Base-by-base conservation (phyloP, 1,140 invertebrate genomes). In the Philopotamus ludificatus region DNA sequence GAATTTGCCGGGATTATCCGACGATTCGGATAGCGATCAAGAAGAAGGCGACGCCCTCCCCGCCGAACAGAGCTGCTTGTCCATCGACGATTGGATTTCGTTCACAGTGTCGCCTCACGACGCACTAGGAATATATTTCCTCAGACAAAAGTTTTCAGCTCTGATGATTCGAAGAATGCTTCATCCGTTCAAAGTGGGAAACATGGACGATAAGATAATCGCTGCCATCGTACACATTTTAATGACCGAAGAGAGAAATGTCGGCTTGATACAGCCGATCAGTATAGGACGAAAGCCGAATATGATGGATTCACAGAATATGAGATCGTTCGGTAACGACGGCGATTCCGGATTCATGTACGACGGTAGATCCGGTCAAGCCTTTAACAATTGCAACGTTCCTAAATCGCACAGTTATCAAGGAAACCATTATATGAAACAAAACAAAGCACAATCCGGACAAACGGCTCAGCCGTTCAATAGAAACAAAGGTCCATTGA, bases 1-100 rank as follows among this genome's bases (percentile, higher is more conserved):
- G 2, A 77, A 82, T 71, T 74, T 79, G 10, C 77, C 78, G 8
- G 76, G 78, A 3, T 70, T 80, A 21, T 80, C 80, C 8, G 73
- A 74, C 45, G 70, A 73, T 57, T 77, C 87, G 44, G 82, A 83
- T 55, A 83, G 83, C 1, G 80, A 84, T 42, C 85, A 80, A 15
- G 84, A 87, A 4, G 76, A 77, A 39, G 73, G 73, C 21, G 75
- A 76, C 39, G 68, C 70, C 0, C 73, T 73, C 0, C 42, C 20
- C n/a, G 73, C 74, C 0, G 76, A 79, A 58, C 73, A 74, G 0
- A 78, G 76, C 4, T 74, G 75, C 3, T 66, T 79, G 1, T 74
- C 77, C 0, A 77, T 93, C 0, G 91, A 93, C 72, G 89, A 93
- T 63, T 94, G 91, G 91, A 83, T 91, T 22, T 84, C 85, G n/a